Evolutionary conservation across 2,888 invertebrate genomes (phyloP).

Genomic region (Eristalis tenax): DNA sequence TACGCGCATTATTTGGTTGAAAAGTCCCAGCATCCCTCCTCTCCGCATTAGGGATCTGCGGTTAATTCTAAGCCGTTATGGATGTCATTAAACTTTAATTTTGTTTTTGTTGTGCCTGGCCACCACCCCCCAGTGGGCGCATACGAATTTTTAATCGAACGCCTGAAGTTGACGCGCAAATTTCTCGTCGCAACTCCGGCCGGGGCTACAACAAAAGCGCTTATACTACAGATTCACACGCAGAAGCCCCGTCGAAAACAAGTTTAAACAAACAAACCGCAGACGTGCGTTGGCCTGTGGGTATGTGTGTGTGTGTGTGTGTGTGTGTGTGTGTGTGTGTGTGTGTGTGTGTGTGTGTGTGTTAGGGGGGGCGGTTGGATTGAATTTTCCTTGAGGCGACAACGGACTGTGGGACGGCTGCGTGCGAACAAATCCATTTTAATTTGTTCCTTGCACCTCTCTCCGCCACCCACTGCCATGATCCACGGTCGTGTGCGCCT

Average conservation of each 20-base stretch:
- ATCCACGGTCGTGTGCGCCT: neutral
- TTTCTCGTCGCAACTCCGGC: conserved; percentile 25
- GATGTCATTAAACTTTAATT: conserved; percentile 8
- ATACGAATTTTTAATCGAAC: conserved; percentile 59
- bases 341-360: no score
- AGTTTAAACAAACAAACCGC: neutral
- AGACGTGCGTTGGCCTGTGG: neutral
- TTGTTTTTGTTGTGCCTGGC: neutral
- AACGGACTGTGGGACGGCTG: conserved; percentile 40
- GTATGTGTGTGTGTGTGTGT: no score
- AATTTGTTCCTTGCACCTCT: conserved; percentile 31
- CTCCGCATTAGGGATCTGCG: neutral
- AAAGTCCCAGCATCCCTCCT: neutral
- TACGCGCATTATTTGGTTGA: neutral
- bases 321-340: neutral
- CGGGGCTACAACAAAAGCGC: conserved; percentile 2
- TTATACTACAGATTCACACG: neutral
- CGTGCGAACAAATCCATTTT: conserved; percentile 59
- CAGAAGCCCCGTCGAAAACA: neutral
- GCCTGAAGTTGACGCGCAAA: conserved; percentile 43
- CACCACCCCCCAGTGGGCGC: neutral
- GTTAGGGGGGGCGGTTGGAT: neutral
- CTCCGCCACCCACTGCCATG: neutral
- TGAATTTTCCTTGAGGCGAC: conserved; percentile 20
- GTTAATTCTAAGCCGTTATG: conserved; percentile 5